Percentiles rank a stretch among this genome's conserved stretches.
Conservation (phyloP, 2,797 vertebrate genomes). For the Gymnothorax javanicus region DNA sequence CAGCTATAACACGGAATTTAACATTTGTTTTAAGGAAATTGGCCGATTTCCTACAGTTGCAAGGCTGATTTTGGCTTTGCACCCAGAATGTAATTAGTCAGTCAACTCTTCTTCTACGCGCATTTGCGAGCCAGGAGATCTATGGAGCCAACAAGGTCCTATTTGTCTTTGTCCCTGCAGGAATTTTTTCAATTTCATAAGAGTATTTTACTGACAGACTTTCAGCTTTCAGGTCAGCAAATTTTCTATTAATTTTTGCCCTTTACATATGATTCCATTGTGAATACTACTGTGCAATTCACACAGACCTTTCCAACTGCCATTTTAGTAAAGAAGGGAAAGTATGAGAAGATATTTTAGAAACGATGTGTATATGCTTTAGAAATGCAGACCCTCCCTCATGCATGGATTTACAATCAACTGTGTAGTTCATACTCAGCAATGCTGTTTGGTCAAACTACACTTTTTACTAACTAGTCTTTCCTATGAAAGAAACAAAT, state of each 20-base stretch:
- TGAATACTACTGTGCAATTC: not conserved
- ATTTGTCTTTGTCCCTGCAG: not conserved
- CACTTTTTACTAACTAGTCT: not conserved
- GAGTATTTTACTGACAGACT: not conserved
- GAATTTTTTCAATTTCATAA: not conserved
- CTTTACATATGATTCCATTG: not conserved
- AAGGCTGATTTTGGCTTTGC: not conserved
- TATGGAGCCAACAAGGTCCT: not conserved
- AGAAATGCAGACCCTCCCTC: not conserved
- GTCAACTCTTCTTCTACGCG: not conserved
- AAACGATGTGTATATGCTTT: not conserved
- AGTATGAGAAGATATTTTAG: slow-evolving; percentile 3
- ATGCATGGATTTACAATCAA: not conserved
- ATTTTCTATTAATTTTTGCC: not conserved
- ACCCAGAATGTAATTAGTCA: slow-evolving; percentile 1
- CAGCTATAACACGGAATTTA: not conserved
- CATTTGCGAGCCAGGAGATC: not conserved
- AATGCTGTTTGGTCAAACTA: not conserved
- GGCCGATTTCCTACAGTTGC: not conserved
- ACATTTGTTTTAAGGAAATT: not conserved
- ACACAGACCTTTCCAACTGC: not conserved
- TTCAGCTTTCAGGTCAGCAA: not conserved
- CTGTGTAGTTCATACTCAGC: not conserved
- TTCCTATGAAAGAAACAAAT: slow-evolving; percentile 22
- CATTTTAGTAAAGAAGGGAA: not conserved